Conservation (phyloP, 2,113 vertebrate species). For the Marcusenius ussheri region DNA sequence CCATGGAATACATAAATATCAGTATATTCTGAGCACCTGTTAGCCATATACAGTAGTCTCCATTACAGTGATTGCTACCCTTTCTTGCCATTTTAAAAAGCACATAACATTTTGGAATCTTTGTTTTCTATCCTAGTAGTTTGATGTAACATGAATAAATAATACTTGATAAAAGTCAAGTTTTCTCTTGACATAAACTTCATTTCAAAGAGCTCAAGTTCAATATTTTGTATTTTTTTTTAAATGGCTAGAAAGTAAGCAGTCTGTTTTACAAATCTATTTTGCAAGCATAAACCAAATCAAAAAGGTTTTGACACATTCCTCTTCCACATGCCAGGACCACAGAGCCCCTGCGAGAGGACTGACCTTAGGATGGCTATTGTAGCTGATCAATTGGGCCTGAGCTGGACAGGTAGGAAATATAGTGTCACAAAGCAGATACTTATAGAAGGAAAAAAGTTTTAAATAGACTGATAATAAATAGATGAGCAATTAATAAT, state of each 20-base stretch:
- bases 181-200: neutral
- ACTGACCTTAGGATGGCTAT: conserved; percentile 98
- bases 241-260: conserved; percentile 47
- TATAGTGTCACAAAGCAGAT: neutral
- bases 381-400: conserved; percentile 95
- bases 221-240: neutral
- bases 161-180: neutral
- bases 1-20: conserved; percentile 27
- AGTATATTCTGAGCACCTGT: conserved; percentile 38
- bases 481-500: neutral
- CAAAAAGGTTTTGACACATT: conserved; percentile 18
- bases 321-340: conserved; percentile 77
- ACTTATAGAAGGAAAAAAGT: neutral
- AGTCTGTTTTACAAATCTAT: conserved; percentile 20
- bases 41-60: conserved; percentile 23
- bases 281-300: neutral
- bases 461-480: neutral
- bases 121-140: neutral
- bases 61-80: conserved; percentile 14
- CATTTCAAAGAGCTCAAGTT: neutral
- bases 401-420: conserved; percentile 96
- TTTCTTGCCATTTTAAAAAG: conserved; percentile 34
- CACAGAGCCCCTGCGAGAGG: conserved; percentile 97
- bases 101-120: neutral
- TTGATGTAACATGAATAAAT: neutral